Conservation (phyloP, 2,113 vertebrate genomes). For the Anser brachyrhynchus region DNA sequence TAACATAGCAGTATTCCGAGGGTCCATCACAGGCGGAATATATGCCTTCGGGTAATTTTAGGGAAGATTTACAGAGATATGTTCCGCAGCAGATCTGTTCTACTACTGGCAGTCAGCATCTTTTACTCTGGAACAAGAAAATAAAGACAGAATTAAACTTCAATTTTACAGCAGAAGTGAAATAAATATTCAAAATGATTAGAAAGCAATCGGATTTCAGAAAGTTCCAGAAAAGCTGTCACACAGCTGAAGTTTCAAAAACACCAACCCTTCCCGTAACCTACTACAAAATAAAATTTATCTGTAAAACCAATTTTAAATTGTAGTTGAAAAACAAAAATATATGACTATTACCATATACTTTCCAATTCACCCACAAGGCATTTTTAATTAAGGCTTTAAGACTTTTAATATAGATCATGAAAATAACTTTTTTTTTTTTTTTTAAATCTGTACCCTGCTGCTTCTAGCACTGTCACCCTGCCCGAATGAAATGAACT, state of each 20-base stretch:
- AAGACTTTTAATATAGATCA: neutral
- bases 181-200: neutral
- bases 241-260: neutral
- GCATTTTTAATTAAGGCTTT: neutral
- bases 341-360: fast-evolving
- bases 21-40: slow-evolving; percentile 80
- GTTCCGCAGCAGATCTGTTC: slow-evolving; percentile 63
- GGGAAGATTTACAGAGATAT: slow-evolving; percentile 62
- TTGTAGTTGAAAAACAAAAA: neutral
- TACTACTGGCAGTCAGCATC: slow-evolving; percentile 72
- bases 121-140: slow-evolving; percentile 70
- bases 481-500: neutral
- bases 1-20: slow-evolving; percentile 84
- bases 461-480: neutral
- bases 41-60: slow-evolving; percentile 54
- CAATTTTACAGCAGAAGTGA: neutral
- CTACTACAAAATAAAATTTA: neutral
- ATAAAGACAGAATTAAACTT: slow-evolving; percentile 12
- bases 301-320: neutral
- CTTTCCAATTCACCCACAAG: neutral
- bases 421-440: neutral
- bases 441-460: neutral
- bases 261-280: neutral
- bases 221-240: neutral
- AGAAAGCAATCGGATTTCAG: neutral